phyloP scores from a whole-genome alignment of 53 echinoderm and acorn worm species.

The Actinopyga echinites region DNA sequence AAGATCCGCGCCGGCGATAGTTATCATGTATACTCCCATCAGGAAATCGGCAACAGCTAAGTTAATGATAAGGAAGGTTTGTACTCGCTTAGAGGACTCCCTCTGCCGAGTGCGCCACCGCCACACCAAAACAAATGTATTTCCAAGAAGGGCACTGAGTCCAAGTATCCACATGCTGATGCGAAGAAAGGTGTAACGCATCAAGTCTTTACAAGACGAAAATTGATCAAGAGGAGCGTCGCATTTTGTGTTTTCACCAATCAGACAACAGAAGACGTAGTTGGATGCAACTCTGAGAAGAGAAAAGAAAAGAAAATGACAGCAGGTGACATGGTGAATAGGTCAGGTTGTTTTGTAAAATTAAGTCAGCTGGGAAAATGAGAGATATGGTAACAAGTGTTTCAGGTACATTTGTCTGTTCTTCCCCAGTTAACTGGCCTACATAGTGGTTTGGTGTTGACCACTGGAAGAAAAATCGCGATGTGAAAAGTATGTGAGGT shows the following conservation, averaged over 20 bases:
- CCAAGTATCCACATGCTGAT: conserved; percentile 92
- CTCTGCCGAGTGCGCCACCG: conserved; percentile 70
- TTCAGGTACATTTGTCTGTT: too few relatives aligned
- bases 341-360: background rate
- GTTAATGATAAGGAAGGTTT: conserved; percentile 88
- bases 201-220: conserved; percentile 87
- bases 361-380: too few relatives aligned
- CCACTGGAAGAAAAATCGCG: too few relatives aligned
- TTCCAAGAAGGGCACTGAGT: conserved; percentile 83
- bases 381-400: too few relatives aligned
- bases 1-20: conserved; percentile 88
- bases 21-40: conserved; percentile 94
- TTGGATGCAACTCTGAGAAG: conserved; percentile 59
- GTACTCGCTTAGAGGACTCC: conserved; percentile 82
- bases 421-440: too few relatives aligned
- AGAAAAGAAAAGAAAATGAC: background rate
- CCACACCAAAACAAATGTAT: conserved; percentile 86
- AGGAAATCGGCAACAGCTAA: conserved; percentile 84
- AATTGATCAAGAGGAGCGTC: conserved; percentile 78
- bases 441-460: too few relatives aligned
- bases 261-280: conserved; percentile 82
- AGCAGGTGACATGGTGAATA: background rate
- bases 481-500: too few relatives aligned
- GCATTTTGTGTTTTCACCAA: conserved; percentile 47
- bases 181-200: conserved; percentile 84